Conservation (phyloP, 2,888 invertebrate species). For the Drosophila bunnanda region DNA sequence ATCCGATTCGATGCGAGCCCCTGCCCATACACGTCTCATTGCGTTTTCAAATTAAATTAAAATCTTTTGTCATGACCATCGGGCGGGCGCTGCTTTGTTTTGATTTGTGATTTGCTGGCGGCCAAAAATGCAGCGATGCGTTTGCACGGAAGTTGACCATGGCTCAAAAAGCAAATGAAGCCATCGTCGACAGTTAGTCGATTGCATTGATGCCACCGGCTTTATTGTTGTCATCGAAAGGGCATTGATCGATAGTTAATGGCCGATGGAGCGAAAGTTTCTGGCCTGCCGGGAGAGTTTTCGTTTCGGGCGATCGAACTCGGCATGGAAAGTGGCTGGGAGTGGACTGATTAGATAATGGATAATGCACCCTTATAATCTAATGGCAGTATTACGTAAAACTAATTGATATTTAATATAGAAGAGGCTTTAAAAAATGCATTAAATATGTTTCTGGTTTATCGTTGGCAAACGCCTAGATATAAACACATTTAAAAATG, state of each 20-base stretch:
- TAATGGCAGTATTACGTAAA: constrained; percentile 8
- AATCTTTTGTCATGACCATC: constrained; percentile 73
- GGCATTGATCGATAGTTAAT: constrained; percentile 53
- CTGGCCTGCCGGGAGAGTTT: constrained; percentile 10
- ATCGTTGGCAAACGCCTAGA: too few relatives aligned
- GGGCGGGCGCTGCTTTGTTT: constrained; percentile 45
- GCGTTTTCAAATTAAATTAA: constrained; percentile 79
- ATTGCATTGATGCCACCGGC: constrained; percentile 17
- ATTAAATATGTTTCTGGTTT: too few relatives aligned
- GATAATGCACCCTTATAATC: constrained; percentile 4
- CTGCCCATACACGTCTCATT: constrained; percentile 68
- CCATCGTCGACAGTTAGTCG: constrained; percentile 42
- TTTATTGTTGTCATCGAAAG: constrained; percentile 47
- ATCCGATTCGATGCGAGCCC: too few relatives aligned
- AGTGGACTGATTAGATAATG: constrained; percentile 19
- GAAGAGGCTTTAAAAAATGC: not conserved
- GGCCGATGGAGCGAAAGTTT: constrained; percentile 57
- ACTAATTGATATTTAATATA: not conserved
- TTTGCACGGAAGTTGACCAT: constrained; percentile 64
- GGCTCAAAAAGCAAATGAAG: constrained; percentile 59
- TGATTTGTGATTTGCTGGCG: constrained; percentile 43
- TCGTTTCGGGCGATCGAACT: constrained; percentile 35
- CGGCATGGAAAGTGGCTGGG: constrained; percentile 49
- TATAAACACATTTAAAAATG: too few relatives aligned
- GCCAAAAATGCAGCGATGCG: constrained; percentile 59